phyloP scores from a whole-genome alignment of 2,113 vertebrate species.

The Hippocampus guttulatus region DNA sequence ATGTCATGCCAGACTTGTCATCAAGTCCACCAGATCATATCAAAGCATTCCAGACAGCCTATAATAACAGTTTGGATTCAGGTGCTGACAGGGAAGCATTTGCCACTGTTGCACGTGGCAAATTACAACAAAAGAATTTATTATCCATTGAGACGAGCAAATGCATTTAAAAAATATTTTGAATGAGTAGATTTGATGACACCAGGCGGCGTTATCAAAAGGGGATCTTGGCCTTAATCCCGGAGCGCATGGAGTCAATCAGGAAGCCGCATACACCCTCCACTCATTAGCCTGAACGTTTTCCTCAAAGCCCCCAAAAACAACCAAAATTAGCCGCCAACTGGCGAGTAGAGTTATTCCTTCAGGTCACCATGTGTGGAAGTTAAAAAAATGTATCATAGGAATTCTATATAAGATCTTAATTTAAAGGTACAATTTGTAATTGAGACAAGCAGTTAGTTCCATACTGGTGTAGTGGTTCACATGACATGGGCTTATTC shows the following conservation, averaged over 20 bases:
- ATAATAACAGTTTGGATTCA: conserved; percentile 41
- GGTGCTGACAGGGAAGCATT: conserved; percentile 31
- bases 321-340: conserved; percentile 3
- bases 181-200: conserved; percentile 20
- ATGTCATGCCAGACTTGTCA: conserved; percentile 39
- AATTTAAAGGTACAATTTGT: conserved; percentile 19
- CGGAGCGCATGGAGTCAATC: conserved; percentile 33
- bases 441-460: neutral
- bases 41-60: conserved; percentile 27
- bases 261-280: conserved; percentile 36
- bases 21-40: conserved; percentile 33
- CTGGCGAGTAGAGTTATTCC: conserved; percentile 46
- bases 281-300: conserved; percentile 35
- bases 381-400: conserved; percentile 21
- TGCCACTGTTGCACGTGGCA: conserved; percentile 19
- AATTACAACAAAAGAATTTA: neutral
- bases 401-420: conserved; percentile 1
- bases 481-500: no score
- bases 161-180: conserved; percentile 3
- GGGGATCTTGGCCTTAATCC: conserved; percentile 34
- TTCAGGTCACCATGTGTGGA: conserved; percentile 61
- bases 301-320: conserved; percentile 19
- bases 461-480: neutral
- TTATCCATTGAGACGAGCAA: neutral
- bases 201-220: conserved; percentile 11